Percentiles rank a stretch among this genome's conserved stretches.
These are phyloP conservation scores for Indicator maculatus DNA, from an alignment of 2,113 vertebrate species.

Conservation along the genomic window DNA sequence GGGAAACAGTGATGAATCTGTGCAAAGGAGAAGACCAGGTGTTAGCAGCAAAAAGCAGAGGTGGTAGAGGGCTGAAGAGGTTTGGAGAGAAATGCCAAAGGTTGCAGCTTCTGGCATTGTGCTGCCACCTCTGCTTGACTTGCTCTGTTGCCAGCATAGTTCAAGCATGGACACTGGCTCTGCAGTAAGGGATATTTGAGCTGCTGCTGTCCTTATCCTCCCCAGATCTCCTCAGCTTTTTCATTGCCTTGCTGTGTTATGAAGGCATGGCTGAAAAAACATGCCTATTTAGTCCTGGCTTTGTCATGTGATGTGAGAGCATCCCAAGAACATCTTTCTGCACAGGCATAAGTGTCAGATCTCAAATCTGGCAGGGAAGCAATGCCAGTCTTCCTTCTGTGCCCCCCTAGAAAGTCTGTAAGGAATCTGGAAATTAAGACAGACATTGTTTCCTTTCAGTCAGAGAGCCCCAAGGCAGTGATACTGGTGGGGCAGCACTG, in stretches of 20 bases:
- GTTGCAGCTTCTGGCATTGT: not conserved
- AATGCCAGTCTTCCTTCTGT: not conserved
- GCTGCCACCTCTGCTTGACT: not conserved
- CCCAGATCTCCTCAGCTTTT: not conserved
- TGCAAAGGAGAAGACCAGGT: not conserved
- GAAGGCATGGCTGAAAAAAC: not conserved
- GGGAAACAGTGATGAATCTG: not conserved
- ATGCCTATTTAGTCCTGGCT: not conserved
- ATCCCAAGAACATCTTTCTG: not conserved
- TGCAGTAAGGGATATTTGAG: not conserved
- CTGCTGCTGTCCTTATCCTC: not conserved
- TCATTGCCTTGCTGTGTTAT: not conserved
- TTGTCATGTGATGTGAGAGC: not conserved
- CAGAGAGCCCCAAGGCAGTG: not conserved
- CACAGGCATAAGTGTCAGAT: not conserved
- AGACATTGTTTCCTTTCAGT: not conserved
- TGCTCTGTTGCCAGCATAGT: not conserved
- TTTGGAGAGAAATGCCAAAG: not conserved
- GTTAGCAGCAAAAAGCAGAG: not conserved
- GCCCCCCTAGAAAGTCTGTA: not conserved
- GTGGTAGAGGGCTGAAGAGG: not conserved
- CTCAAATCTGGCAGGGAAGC: not conserved
- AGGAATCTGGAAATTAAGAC: not conserved
- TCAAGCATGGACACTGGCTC: not conserved
- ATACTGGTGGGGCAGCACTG: not conserved